These are phyloP conservation scores for Pseudomyrmex pallidus DNA, from an alignment of 1,140 invertebrate species.

Conservation along the genomic window DNA sequence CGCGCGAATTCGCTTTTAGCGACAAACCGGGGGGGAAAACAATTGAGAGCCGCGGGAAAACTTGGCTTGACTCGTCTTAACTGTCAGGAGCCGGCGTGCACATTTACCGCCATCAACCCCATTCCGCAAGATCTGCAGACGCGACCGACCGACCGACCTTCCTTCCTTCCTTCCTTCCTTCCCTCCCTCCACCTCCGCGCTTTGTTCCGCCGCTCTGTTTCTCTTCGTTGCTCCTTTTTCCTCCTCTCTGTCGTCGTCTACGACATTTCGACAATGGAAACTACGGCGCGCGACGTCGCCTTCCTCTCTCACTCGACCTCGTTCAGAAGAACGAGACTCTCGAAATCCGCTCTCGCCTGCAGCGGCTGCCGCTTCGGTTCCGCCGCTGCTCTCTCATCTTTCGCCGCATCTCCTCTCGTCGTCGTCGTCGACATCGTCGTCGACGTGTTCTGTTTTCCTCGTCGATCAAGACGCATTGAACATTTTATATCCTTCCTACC, in stretches of 20 bases:
- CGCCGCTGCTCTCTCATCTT: slow-evolving; percentile 18
- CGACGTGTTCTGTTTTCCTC: slow-evolving; percentile 24
- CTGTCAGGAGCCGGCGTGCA: slow-evolving; percentile 54
- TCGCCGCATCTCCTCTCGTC: neutral
- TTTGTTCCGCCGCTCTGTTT: slow-evolving; percentile 41
- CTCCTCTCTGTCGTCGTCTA: slow-evolving; percentile 17
- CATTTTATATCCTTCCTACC: slow-evolving; percentile 36
- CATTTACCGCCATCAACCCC: slow-evolving; percentile 65
- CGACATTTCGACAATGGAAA: slow-evolving; percentile 76
- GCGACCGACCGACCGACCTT: neutral
- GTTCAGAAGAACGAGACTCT: slow-evolving; percentile 47
- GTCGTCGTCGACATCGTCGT: neutral
- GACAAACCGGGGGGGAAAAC: slow-evolving; percentile 68
- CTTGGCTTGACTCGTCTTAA: slow-evolving; percentile 72
- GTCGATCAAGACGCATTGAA: slow-evolving; percentile 31
- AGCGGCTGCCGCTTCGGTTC: neutral
- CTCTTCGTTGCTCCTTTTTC: slow-evolving; percentile 59
- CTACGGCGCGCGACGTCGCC: slow-evolving; percentile 55
- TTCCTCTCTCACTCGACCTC: slow-evolving; percentile 52
- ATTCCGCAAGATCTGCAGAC: neutral
- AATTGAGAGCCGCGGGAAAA: slow-evolving; percentile 70
- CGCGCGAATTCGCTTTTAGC: neutral
- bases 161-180: neutral
- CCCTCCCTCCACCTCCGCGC: slow-evolving; percentile 12
- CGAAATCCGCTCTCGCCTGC: slow-evolving; percentile 53